A percentile compares a stretch with the other conserved stretches of the same genome.
These are phyloP conservation scores for Malurus cyaneus DNA, from an alignment of 2,113 vertebrate genomes.

Conservation along the genomic window DNA sequence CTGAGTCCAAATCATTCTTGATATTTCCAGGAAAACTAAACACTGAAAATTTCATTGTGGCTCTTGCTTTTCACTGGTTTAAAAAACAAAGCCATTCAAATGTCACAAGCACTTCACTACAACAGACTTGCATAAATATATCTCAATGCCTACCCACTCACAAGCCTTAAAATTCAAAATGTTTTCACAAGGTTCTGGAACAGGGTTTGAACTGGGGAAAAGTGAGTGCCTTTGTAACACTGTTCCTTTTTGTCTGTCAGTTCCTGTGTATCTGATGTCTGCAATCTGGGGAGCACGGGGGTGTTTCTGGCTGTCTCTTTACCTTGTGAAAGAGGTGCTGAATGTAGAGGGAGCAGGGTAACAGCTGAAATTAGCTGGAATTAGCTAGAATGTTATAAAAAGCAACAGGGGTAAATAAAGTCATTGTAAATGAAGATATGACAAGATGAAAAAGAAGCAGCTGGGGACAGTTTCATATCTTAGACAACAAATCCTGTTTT, in stretches of 20 bases:
- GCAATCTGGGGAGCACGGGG: not conserved
- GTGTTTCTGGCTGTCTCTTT: not conserved
- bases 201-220: not conserved
- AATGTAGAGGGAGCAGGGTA: not conserved
- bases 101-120: not conserved
- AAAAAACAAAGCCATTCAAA: not conserved
- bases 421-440: not conserved
- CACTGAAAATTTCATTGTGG: not conserved
- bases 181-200: not conserved
- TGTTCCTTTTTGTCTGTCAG: not conserved
- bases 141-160: not conserved
- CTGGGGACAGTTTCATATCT: conserved; percentile 1
- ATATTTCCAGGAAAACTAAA: not conserved
- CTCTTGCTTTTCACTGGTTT: not conserved
- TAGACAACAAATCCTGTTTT: not conserved
- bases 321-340: not conserved
- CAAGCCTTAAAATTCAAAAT: not conserved
- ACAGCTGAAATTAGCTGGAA: not conserved
- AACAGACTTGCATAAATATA: not conserved
- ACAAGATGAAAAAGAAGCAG: not conserved
- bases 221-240: not conserved
- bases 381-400: conserved; percentile 19
- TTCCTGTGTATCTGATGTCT: not conserved
- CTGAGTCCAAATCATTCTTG: not conserved
- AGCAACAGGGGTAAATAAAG: not conserved